These are phyloP conservation scores for Phragmatobia fuliginosa DNA, from an alignment of 2,888 invertebrate genomes.

Conservation along the genomic window DNA sequence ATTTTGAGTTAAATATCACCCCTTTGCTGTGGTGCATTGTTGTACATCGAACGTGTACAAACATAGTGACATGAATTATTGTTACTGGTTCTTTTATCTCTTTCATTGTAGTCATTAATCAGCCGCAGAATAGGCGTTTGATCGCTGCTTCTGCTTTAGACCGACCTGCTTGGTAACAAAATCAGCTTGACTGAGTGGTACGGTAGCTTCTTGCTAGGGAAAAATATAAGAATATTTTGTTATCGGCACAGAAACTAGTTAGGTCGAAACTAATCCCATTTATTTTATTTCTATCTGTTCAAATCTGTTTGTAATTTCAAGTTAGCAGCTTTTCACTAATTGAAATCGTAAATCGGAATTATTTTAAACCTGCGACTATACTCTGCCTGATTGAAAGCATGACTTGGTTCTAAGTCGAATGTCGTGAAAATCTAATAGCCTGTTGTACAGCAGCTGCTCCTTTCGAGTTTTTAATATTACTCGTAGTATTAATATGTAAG, in stretches of 20 bases:
- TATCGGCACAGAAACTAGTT: background rate
- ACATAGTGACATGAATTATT: conserved; percentile 79
- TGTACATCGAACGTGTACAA: conserved; percentile 67
- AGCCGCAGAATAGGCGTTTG: conserved; percentile 52
- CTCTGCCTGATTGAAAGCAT: too few species aligned
- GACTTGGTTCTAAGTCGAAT: too few species aligned
- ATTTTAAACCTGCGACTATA: too few species aligned
- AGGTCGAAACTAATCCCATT: too few species aligned
- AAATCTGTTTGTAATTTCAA: too few species aligned
- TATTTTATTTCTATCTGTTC: background rate
- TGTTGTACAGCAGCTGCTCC: too few species aligned
- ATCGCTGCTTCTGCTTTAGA: conserved; percentile 36
- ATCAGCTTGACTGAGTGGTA: background rate
- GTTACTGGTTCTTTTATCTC: conserved; percentile 74
- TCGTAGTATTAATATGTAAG: too few species aligned
- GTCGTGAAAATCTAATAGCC: too few species aligned
- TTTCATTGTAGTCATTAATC: conserved; percentile 68
- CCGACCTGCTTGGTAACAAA: conserved; percentile 14
- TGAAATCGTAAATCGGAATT: too few species aligned
- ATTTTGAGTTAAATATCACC: conserved; percentile 83
- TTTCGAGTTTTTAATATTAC: too few species aligned
- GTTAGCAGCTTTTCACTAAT: too few species aligned
- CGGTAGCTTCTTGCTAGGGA: background rate
- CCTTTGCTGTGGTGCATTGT: conserved; percentile 71
- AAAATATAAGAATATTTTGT: background rate